Conservation (phyloP, 1,140 invertebrate species). For the Lysiphlebus fabarum region DNA sequence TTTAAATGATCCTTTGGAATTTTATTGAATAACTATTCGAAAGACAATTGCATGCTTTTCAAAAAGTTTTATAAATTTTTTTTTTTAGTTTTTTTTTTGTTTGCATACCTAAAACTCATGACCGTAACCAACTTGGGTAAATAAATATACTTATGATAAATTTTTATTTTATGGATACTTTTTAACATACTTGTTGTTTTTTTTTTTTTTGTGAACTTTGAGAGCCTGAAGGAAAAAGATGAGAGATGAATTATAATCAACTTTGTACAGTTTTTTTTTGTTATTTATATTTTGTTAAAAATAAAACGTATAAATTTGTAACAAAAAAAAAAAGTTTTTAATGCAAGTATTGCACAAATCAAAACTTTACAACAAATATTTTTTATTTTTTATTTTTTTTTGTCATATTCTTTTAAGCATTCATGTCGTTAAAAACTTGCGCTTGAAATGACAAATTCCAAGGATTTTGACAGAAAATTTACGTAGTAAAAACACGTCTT, state of each 20-base stretch:
- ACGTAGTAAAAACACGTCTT: too few species aligned
- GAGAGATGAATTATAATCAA: too few species aligned
- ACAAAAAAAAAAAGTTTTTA: not conserved
- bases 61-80: slow-evolving; percentile 24
- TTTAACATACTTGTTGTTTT: not conserved
- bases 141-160: too few species aligned
- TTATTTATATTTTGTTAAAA: too few species aligned
- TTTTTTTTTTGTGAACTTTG: too few species aligned
- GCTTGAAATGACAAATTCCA: slow-evolving; percentile 1
- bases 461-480: not conserved
- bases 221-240: too few species aligned
- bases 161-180: not conserved
- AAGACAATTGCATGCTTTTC: slow-evolving; percentile 20
- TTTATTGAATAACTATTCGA: slow-evolving; percentile 8
- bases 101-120: slow-evolving; percentile 14
- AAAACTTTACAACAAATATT: too few species aligned
- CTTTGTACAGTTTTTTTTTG: too few species aligned
- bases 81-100: slow-evolving; percentile 8
- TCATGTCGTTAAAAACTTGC: slow-evolving; percentile 13
- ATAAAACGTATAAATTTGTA: too few species aligned
- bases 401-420: slow-evolving; percentile 3
- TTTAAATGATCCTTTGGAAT: slow-evolving; percentile 22
- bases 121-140: not conserved
- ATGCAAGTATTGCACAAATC: not conserved
- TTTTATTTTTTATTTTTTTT: not conserved